Conservation (phyloP, 2,797 vertebrate species). For the Betta splendens region DNA sequence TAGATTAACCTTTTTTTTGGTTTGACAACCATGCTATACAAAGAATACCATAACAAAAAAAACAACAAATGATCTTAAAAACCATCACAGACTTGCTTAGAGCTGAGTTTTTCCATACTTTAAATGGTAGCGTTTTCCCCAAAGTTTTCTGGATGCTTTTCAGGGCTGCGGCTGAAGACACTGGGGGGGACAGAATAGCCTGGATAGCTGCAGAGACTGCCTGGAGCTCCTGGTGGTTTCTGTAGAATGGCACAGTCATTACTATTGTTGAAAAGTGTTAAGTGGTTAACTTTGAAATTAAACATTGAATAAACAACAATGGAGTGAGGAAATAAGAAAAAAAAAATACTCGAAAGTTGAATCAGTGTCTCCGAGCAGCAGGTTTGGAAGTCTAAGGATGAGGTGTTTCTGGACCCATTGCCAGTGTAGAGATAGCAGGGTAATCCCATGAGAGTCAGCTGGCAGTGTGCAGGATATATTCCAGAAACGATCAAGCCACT, state of each 20-base stretch:
- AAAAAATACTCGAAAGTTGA: slow-evolving; percentile 83
- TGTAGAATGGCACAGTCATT: slow-evolving; percentile 55
- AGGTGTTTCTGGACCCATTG: slow-evolving; percentile 95
- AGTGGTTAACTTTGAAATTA: neutral
- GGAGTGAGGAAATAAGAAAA: neutral
- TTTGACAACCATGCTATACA: neutral
- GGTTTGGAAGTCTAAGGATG: slow-evolving; percentile 83
- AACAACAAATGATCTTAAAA: neutral
- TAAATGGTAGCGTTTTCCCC: slow-evolving; percentile 93
- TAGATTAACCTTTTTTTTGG: neutral
- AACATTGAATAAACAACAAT: no score
- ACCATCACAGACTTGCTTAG: neutral
- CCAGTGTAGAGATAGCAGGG: slow-evolving; percentile 94
- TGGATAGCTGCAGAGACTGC: slow-evolving; percentile 89
- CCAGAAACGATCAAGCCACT: slow-evolving; percentile 94
- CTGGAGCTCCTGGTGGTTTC: slow-evolving; percentile 88
- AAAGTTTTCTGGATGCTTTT: slow-evolving; percentile 92
- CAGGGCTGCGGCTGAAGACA: slow-evolving; percentile 78
- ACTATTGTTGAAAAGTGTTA: neutral
- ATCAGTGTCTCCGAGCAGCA: slow-evolving; percentile 83
- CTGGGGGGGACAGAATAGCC: slow-evolving; percentile 83
- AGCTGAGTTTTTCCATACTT: slow-evolving; percentile 78
- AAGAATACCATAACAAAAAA: neutral
- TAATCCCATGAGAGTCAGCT: slow-evolving; percentile 84
- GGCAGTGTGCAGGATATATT: slow-evolving; percentile 82